Percentiles rank a stretch among this genome's conserved stretches.
These are phyloP conservation scores for Sesia apiformis DNA, from an alignment of 2,888 invertebrate genomes.

Conservation along the genomic window DNA sequence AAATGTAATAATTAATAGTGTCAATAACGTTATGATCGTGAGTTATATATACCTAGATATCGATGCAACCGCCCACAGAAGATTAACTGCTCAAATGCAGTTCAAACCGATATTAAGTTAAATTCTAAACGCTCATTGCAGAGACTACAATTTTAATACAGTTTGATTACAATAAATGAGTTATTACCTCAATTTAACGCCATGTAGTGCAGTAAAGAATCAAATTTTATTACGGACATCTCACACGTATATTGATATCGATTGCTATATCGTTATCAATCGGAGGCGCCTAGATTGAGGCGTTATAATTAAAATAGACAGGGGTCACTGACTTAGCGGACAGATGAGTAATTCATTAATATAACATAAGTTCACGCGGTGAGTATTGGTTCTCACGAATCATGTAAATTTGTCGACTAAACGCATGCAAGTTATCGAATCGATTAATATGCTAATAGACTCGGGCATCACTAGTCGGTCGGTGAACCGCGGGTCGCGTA, in stretches of 20 bases:
- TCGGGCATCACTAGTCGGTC: slow-evolving; percentile 69
- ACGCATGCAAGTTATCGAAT: slow-evolving; percentile 72
- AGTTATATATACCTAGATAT: too few species aligned
- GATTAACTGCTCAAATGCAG: too few species aligned
- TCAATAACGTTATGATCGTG: too few species aligned
- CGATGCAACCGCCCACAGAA: too few species aligned
- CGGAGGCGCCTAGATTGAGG: slow-evolving; percentile 22
- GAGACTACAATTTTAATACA: too few species aligned
- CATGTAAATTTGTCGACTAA: slow-evolving; percentile 73
- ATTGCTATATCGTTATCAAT: not conserved
- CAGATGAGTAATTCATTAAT: slow-evolving; percentile 70
- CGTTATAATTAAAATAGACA: slow-evolving; percentile 49
- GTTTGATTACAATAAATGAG: too few species aligned
- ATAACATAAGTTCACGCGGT: slow-evolving; percentile 71
- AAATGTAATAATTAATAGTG: too few species aligned
- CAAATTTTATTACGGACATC: not conserved
- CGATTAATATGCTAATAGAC: slow-evolving; percentile 72
- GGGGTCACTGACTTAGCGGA: slow-evolving; percentile 48
- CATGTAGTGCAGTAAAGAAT: too few species aligned
- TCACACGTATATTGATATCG: not conserved
- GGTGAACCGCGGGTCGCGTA: slow-evolving; percentile 57
- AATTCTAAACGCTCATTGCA: too few species aligned
- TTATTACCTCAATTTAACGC: too few species aligned
- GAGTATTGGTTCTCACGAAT: slow-evolving; percentile 69
- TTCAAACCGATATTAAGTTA: too few species aligned